Conservation (phyloP, 2,888 invertebrate genomes). For the Drosophila gaucha region DNA sequence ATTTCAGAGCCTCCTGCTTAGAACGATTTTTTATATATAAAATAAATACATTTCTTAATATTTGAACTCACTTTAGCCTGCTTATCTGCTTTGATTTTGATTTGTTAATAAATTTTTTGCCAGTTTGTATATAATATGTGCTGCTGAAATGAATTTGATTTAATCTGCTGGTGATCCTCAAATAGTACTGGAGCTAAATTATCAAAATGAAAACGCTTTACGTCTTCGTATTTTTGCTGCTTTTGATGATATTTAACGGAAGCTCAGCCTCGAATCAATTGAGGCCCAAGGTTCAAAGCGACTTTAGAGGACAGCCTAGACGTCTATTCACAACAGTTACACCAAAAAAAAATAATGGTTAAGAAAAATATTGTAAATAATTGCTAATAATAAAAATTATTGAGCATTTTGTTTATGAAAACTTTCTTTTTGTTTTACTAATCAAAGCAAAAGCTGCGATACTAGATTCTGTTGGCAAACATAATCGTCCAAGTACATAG, state of each 20-base stretch:
- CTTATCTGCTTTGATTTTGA: too few species aligned
- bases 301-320: neutral
- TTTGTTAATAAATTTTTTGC: neutral
- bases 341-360: neutral
- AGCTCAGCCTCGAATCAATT: accelerated
- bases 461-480: too few species aligned
- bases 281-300: neutral
- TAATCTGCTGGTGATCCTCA: neutral
- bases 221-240: neutral
- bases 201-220: neutral
- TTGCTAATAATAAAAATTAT: neutral
- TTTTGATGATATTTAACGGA: neutral
- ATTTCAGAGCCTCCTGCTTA: too few species aligned
- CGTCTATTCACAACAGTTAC: neutral
- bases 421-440: too few species aligned
- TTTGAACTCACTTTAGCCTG: too few species aligned
- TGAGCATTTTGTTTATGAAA: too few species aligned
- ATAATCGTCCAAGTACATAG: too few species aligned
- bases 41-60: too few species aligned
- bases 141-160: neutral
- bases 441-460: too few species aligned
- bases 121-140: too few species aligned
- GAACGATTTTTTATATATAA: too few species aligned
- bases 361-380: neutral
- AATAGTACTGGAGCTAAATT: neutral